A percentile compares a stretch with the other conserved stretches of the same genome.
Conservation (phyloP, 2,113 vertebrate species). For the Chaetodon trifascialis region DNA sequence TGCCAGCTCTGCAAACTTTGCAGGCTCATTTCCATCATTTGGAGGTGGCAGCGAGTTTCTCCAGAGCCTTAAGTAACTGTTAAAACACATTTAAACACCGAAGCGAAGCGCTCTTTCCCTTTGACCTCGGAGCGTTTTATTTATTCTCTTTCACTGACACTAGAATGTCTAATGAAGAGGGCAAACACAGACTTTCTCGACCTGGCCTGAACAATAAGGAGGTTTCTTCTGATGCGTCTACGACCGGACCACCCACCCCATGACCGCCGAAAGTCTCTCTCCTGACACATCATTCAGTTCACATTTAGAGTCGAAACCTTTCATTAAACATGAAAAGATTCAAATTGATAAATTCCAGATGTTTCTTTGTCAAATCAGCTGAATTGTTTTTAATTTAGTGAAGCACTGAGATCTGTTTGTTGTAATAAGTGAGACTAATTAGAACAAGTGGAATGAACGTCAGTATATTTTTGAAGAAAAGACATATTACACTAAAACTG, state of each 20-base stretch:
- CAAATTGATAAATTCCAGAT: neutral
- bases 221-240: constrained; percentile 42
- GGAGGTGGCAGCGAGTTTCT: constrained; percentile 62
- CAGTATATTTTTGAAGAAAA: neutral
- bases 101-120: constrained; percentile 68
- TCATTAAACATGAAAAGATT: neutral
- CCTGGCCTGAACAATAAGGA: constrained; percentile 60
- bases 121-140: constrained; percentile 78
- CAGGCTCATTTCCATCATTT: constrained; percentile 80
- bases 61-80: constrained; percentile 77
- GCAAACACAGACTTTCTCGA: constrained; percentile 81
- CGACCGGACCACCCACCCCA: constrained; percentile 78
- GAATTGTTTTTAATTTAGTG: too few relatives aligned
- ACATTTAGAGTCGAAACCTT: constrained; percentile 4
- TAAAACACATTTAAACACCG: constrained; percentile 83
- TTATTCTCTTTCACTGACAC: constrained; percentile 81
- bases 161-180: constrained; percentile 82
- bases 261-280: constrained; percentile 10
- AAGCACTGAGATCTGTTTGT: too few relatives aligned
- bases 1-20: constrained; percentile 85
- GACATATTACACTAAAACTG: neutral
- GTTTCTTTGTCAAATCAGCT: neutral
- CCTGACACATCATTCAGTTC: constrained; percentile 4
- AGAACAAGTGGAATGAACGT: neutral
- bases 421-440: too few relatives aligned